Conservation (phyloP, 2,797 vertebrate genomes). For the Acanthurus lineatus region DNA sequence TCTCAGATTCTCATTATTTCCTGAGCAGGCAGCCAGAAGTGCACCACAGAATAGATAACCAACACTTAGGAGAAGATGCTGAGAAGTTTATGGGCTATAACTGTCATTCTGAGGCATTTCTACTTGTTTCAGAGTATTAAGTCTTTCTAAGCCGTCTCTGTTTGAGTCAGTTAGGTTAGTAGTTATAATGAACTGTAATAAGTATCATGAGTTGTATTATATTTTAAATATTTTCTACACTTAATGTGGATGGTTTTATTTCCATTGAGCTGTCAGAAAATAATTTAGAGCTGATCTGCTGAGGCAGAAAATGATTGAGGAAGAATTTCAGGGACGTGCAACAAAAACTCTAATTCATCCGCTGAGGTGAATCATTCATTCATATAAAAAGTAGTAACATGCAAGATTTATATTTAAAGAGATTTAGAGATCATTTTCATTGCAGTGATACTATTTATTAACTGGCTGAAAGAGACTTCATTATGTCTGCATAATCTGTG, state of each 20-base stretch:
- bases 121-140: background rate
- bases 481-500: background rate
- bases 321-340: background rate
- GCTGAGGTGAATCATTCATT: too few species aligned
- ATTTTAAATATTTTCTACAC: background rate
- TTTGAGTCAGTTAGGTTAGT: background rate
- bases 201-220: too few species aligned
- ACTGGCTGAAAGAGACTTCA: too few species aligned
- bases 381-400: too few species aligned
- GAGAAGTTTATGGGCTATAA: conserved; percentile 15
- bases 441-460: background rate
- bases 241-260: background rate
- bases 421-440: too few species aligned
- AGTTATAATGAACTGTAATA: background rate
- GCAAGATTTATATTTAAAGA: too few species aligned
- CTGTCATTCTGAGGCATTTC: conserved; percentile 1
- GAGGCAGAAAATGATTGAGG: background rate
- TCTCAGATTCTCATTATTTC: conserved; percentile 4
- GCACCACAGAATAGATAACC: background rate
- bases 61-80: background rate
- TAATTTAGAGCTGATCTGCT: background rate
- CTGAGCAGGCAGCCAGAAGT: background rate
- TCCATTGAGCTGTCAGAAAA: background rate
- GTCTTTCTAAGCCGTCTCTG: conserved; percentile 9
- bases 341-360: background rate